phyloP scores from a whole-genome alignment of 2,797 vertebrate genomes.

The Neosilurus hyrtlii region DNA sequence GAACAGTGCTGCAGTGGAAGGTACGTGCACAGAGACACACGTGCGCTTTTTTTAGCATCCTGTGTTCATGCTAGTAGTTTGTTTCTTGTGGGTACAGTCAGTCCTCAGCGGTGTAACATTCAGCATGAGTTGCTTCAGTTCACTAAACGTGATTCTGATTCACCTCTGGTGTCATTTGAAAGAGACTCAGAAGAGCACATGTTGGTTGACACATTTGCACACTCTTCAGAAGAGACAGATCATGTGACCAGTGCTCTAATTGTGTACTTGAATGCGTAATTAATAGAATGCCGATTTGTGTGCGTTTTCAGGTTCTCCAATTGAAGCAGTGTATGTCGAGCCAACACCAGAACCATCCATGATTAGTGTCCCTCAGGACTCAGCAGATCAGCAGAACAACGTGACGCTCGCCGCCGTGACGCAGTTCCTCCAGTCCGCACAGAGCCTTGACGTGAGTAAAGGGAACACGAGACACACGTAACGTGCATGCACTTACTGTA shows the following conservation, averaged over 20 bases:
- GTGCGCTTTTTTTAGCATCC: too few species aligned
- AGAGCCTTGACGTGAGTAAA: constrained; percentile 87
- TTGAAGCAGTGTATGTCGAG: constrained; percentile 58
- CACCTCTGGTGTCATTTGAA: neutral
- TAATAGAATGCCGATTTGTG: neutral
- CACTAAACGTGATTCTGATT: neutral
- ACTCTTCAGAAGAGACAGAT: neutral
- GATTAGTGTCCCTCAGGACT: neutral
- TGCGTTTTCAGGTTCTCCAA: constrained; percentile 68
- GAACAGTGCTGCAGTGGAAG: constrained; percentile 60
- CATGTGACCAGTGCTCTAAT: neutral
- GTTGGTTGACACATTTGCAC: neutral
- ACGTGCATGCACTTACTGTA: too few species aligned
- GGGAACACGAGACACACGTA: neutral
- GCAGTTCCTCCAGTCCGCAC: constrained; percentile 90
- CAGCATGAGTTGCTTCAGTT: neutral
- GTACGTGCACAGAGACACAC: constrained; percentile 47
- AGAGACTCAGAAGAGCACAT: neutral
- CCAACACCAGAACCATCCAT: constrained; percentile 54
- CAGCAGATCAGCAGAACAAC: constrained; percentile 52
- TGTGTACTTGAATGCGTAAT: too few species aligned
- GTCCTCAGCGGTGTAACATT: neutral
- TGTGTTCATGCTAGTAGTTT: neutral
- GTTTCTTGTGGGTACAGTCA: neutral
- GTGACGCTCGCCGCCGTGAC: constrained; percentile 89